These are phyloP conservation scores for Brachypodius melanocephalos DNA, from an alignment of 2,113 vertebrate genomes.

Conservation along the genomic window DNA sequence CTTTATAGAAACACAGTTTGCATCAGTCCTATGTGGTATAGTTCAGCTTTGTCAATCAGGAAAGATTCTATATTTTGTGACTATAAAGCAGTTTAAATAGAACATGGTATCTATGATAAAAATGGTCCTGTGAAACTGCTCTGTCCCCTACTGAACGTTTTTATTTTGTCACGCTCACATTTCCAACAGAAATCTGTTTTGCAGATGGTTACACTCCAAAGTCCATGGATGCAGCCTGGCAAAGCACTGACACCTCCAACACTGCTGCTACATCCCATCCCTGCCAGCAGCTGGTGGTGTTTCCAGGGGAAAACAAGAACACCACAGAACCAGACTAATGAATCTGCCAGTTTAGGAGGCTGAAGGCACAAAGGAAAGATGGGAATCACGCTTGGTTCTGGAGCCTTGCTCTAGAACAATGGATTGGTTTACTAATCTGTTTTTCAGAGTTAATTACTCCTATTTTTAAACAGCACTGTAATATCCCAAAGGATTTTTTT, in stretches of 20 bases:
- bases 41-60: background rate
- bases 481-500: background rate
- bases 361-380: background rate
- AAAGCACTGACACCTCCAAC: background rate
- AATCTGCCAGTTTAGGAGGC: background rate
- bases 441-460: background rate
- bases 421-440: background rate
- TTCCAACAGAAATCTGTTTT: background rate
- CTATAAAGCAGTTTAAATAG: background rate
- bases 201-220: background rate
- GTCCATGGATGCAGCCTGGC: background rate
- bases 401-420: background rate
- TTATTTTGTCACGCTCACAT: background rate
- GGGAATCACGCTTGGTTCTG: background rate
- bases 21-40: background rate
- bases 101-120: background rate
- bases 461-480: background rate
- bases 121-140: background rate
- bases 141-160: background rate
- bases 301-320: background rate
- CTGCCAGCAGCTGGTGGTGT: background rate
- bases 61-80: background rate
- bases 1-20: background rate
- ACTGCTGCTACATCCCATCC: accelerated
- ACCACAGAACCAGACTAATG: background rate